A percentile compares a stretch with the other conserved stretches of the same genome.
Conservation (phyloP, 2,888 invertebrate species). For the Panopea generosa region DNA sequence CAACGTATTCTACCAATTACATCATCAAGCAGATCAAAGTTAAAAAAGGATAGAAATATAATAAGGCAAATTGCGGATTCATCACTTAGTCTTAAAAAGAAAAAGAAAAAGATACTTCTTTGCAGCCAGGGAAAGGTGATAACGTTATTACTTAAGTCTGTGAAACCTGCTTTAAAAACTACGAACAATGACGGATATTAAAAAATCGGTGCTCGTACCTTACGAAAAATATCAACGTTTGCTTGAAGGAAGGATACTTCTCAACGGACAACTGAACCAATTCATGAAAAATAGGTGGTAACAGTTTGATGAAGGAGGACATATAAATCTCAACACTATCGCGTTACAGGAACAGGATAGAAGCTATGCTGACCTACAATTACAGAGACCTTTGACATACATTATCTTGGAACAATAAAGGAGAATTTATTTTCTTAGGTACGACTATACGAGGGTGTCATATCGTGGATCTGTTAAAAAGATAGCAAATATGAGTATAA, state of each 20-base stretch:
- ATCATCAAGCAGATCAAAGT: neutral
- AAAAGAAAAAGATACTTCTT: neutral
- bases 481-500: too few species aligned
- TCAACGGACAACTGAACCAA: too few species aligned
- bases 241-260: neutral
- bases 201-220: conserved; percentile 1
- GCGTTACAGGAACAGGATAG: too few species aligned
- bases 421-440: too few species aligned
- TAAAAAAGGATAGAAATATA: neutral
- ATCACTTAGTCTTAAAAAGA: neutral
- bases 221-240: conserved; percentile 6
- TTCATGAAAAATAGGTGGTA: too few species aligned
- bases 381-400: too few species aligned
- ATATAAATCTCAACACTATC: too few species aligned
- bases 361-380: too few species aligned
- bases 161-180: neutral
- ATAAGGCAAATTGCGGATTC: neutral
- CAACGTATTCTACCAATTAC: neutral
- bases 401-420: too few species aligned
- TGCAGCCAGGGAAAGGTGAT: neutral
- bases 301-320: too few species aligned
- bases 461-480: too few species aligned
- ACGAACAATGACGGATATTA: neutral
- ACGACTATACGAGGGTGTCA: too few species aligned
- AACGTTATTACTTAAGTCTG: neutral